Conservation (phyloP, 30 jellyfish, hydroid and myxozoan genomes). For the Turritopsis dohrnii region DNA sequence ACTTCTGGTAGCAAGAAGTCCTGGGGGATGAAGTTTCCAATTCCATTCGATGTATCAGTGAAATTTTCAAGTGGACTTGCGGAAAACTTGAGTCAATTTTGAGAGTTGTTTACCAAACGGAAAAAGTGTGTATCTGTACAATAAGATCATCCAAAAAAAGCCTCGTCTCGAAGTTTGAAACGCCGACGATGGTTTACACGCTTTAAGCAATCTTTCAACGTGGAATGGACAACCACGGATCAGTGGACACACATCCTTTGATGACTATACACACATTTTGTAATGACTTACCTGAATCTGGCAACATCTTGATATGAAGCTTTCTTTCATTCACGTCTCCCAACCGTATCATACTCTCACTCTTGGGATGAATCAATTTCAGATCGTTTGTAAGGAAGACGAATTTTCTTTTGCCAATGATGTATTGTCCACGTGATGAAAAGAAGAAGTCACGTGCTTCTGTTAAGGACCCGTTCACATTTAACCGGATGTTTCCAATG, state of each 20-base stretch:
- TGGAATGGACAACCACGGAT: neutral
- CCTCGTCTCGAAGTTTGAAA: too few species aligned
- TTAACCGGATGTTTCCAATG: neutral
- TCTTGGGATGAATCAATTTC: conserved; percentile 50
- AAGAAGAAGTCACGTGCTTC: conserved; percentile 12
- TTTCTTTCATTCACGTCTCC: neutral
- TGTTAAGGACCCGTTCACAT: conserved; percentile 11
- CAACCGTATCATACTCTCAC: conserved; percentile 28
- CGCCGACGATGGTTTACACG: too few species aligned
- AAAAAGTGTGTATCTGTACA: too few species aligned
- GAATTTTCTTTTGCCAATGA: conserved; percentile 34
- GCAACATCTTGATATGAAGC: neutral
- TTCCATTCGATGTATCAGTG: neutral
- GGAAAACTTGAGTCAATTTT: too few species aligned
- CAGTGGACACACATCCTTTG: neutral
- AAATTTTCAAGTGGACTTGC: neutral
- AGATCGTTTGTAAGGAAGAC: conserved; percentile 51
- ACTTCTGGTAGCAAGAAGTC: too few species aligned
- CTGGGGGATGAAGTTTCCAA: neutral
- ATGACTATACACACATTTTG: too few species aligned
- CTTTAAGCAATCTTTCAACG: neutral
- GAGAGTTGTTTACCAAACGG: too few species aligned
- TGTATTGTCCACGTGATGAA: conserved; percentile 19
- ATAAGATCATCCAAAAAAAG: neutral
- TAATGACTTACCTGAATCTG: neutral